A percentile compares a stretch with the other conserved stretches of the same genome.
These are phyloP conservation scores for Halocynthia roretzi DNA, from an alignment of 23 tunicate species.

Conservation along the genomic window DNA sequence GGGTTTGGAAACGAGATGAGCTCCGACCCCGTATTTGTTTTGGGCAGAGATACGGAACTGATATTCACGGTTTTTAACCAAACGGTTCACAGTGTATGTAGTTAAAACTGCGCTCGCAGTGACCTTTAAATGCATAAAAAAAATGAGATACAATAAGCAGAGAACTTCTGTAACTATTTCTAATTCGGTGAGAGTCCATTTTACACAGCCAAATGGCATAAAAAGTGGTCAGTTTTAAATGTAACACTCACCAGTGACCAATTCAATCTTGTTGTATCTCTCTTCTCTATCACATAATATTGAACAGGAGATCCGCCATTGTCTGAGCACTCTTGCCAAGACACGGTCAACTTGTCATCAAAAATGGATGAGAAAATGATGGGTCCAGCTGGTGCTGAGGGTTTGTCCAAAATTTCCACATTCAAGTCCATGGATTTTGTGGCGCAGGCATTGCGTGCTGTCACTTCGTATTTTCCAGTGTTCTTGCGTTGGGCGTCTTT, in stretches of 20 bases:
- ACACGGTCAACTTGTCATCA: conserved; percentile 64
- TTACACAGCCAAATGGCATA: no score
- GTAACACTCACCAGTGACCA: conserved; percentile 67
- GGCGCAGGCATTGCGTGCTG: conserved; percentile 69
- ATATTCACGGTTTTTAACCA: conserved; percentile 91
- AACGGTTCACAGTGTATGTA: conserved; percentile 49
- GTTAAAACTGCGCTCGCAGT: conserved; percentile 53
- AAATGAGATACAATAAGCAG: not conserved
- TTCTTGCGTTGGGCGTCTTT: conserved; percentile 58
- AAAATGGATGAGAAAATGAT: conserved; percentile 40
- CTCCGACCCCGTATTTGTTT: conserved; percentile 79
- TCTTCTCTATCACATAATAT: conserved; percentile 74
- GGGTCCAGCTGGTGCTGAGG: conserved; percentile 83
- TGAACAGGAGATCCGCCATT: conserved; percentile 75
- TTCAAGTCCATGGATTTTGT: conserved; percentile 53
- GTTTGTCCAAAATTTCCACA: conserved; percentile 65
- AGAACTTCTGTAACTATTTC: not conserved
- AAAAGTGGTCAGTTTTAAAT: no score
- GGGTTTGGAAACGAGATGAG: conserved; percentile 64
- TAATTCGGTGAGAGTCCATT: not conserved
- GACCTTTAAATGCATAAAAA: conserved; percentile 18
- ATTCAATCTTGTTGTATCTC: conserved; percentile 72
- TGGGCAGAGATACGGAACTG: conserved; percentile 80
- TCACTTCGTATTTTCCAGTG: conserved; percentile 59
- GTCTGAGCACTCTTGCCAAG: conserved; percentile 72